Evolutionary conservation across 2,888 invertebrate genomes (phyloP).

Genomic region (Periphyllus acericola): DNA sequence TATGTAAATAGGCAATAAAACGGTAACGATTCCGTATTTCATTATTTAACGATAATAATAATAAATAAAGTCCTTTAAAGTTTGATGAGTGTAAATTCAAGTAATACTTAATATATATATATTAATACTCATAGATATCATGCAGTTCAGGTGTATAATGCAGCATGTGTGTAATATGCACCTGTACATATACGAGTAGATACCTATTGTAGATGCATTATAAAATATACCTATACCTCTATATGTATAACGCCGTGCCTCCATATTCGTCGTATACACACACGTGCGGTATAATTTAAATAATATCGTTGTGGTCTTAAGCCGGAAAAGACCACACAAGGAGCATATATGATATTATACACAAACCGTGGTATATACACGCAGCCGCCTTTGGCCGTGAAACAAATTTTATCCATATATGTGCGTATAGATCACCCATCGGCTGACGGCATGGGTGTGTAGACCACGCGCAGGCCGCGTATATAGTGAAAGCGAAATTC

Average conservation of each 20-base stretch:
- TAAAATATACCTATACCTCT: neutral
- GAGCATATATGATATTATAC: conserved; percentile 1
- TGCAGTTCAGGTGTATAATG: neutral
- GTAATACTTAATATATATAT: no score
- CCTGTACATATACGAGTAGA: neutral
- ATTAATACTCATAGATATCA: no score
- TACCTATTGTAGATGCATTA: neutral
- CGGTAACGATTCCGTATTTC: neutral
- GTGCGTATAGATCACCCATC: neutral
- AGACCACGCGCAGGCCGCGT: neutral
- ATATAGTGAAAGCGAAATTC: neutral
- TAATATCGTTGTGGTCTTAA: conserved; percentile 24
- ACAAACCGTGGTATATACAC: neutral
- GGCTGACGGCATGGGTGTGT: neutral
- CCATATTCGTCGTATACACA: conserved; percentile 1
- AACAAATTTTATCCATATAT: neutral
- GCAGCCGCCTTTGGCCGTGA: neutral
- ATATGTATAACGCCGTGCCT: neutral
- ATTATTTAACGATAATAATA: neutral
- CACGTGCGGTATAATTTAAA: neutral
- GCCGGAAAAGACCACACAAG: conserved; percentile 34
- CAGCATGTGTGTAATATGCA: neutral
- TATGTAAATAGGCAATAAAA: neutral
- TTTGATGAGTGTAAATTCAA: no score
- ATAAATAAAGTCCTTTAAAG: no score